Evolutionary conservation across 2,797 vertebrate species (phyloP), one percentile per base, ranked within the genome.

Genomic region (Mallotus villosus): DNA sequence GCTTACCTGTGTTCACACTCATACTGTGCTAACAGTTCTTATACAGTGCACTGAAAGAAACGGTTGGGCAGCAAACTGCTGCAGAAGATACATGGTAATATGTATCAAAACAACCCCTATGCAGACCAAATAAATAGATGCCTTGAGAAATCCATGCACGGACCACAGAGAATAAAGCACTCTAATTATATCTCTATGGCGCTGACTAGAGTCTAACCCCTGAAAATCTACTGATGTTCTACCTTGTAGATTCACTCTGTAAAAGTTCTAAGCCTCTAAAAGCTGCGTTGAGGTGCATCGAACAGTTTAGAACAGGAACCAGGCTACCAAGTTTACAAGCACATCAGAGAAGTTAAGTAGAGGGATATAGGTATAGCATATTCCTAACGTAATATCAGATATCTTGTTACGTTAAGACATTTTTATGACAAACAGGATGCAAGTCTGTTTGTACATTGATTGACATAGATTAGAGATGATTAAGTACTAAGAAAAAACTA

Each of bases 261-360:
- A 51, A 51, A 17, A 14, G 51, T 76, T 84, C 59, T 83, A 80
- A 73, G 70, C 81, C 83, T 87, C 80, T 74, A 81, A 77, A 3
- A 83, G 77, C 78, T 77, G 83, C 68, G 83, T 76, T 61, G 77
- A 74, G 79, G 72, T 77, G 78, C 79, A 82, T 74, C 86, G 84
- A 87, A 86, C 82, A 86, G 77, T 71, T 71, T 60, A 74, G 74
- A 82, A 62, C 81, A 74, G 69, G 59, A 72, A 78, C 79, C 82
- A 77, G 68, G 21, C 24, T 68, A 83, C 76, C 76, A 67, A 69
- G 73, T 79, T 89, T 77, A 75, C 73, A 79, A 80, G 71, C 67
- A 24, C 41, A 46, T 79, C 82, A 82, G 25, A 82, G 73, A 80
- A 84, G 81, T 17, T 12, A 11, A 46, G 41, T 46, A 46, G 41